Conservation (phyloP, 1,140 invertebrate genomes). For the Drosophila kanapiae region DNA sequence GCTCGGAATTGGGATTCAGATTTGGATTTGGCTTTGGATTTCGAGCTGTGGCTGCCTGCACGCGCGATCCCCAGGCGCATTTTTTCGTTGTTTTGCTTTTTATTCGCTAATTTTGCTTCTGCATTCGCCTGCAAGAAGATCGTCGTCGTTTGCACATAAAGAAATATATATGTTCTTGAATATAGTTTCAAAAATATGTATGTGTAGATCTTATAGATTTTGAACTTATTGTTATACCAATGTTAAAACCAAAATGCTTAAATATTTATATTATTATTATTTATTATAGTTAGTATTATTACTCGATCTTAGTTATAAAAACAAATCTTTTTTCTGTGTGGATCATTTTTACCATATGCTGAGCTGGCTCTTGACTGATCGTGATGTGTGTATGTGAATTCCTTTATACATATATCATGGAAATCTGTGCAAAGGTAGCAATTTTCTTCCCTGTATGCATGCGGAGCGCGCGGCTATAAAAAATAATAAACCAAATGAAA, state of each 20-base stretch:
- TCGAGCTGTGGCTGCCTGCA: conserved; percentile 63
- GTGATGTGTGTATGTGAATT: conserved; percentile 67
- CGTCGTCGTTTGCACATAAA: conserved; percentile 35
- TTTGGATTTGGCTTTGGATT: conserved; percentile 66
- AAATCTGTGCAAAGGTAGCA: conserved; percentile 79
- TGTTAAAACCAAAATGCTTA: no score
- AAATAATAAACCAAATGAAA: conserved; percentile 73
- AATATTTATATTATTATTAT: no score
- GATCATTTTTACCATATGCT: conserved; percentile 65
- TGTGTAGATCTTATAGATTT: no score
- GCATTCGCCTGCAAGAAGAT: conserved; percentile 69
- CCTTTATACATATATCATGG: conserved; percentile 14
- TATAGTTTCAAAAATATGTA: no score
- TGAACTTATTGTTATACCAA: no score
- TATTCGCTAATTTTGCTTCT: conserved; percentile 54
- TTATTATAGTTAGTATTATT: neutral
- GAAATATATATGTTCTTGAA: neutral
- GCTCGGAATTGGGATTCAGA: conserved; percentile 36
- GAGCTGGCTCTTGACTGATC: conserved; percentile 76
- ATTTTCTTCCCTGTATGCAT: conserved; percentile 73
- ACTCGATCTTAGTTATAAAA: neutral
- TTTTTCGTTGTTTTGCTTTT: conserved; percentile 32
- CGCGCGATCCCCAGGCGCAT: conserved; percentile 62
- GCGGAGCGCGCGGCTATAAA: conserved; percentile 43
- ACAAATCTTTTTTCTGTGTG: conserved; percentile 1